Conservation (phyloP, 2,113 vertebrate genomes). For the Austrofundulus limnaeus region DNA sequence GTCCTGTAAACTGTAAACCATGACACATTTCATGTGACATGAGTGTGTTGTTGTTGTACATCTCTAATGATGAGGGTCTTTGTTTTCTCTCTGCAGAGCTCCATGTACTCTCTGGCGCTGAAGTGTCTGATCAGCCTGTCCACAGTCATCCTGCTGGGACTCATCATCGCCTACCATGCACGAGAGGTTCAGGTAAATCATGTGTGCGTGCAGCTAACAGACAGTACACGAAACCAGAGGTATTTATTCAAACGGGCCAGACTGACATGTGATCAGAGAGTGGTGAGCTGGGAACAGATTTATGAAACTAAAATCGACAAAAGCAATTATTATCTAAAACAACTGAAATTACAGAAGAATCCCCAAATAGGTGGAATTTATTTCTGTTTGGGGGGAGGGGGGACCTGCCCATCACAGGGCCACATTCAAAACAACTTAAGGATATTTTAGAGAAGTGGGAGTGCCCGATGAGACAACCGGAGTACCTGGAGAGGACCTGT, state of each 20-base stretch:
- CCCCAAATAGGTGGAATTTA: background rate
- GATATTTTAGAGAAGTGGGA: too few relatives aligned
- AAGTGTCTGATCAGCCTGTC: constrained; percentile 99
- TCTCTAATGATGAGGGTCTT: constrained; percentile 21
- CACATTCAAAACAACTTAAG: too few relatives aligned
- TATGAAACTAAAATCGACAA: too few relatives aligned
- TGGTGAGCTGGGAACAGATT: background rate
- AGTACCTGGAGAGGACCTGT: too few relatives aligned
- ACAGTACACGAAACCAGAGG: background rate
- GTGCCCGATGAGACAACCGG: too few relatives aligned
- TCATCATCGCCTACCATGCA: constrained; percentile 94
- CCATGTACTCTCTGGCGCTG: constrained; percentile 91
- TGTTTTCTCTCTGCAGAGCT: constrained; percentile 79
- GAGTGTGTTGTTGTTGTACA: background rate
- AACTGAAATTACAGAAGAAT: background rate
- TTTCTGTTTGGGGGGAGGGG: too few relatives aligned
- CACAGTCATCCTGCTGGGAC: constrained; percentile 92
- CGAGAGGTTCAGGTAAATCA: constrained; percentile 92
- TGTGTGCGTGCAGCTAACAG: constrained; percentile 5
- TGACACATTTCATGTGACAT: background rate
- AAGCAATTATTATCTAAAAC: background rate
- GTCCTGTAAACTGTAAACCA: background rate
- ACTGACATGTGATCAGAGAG: background rate
- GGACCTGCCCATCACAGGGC: too few relatives aligned
- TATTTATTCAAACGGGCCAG: background rate